Base-by-base conservation (phyloP, 2,113 vertebrate species). In the Zapornia atra region DNA sequence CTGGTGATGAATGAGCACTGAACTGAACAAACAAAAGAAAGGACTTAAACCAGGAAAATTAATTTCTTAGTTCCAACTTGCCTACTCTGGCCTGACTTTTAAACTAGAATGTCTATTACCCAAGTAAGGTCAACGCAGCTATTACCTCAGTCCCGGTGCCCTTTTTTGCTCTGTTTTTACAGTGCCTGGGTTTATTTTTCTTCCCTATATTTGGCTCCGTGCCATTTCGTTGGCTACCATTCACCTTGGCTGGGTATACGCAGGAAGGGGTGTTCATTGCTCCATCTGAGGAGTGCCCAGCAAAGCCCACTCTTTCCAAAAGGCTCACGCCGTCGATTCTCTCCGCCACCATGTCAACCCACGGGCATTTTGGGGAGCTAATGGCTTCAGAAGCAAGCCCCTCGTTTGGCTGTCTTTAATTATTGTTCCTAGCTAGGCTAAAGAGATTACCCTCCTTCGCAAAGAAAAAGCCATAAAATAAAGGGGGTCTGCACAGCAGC, bases 181-280 rank as follows among this genome's bases (percentile, higher is more conserved):
- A 69, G 77, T 36, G 69, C 48, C 38, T 92, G 83, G 53, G 65
- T 91, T 96, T 91, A 72, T 93, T 96, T 94, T 84, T 20, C 61
- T 90, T 86, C 61, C 51, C 61, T 88, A 18, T 71, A 21, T 54
- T 88, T 90, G 77, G 77, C 77, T 86, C 40, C 0, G 0, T 82
- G 90, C 77, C 80, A 42, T 69, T 70, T 75, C 0, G 0, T 50
- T 60, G 77, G 69, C 77, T 70, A 36, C 8, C 21, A 1, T 68
- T 94, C 90, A 64, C 92, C 68, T 83, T 81, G 95, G 69, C 72
- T 31, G 48, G 31, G 19, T n/a, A 2, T 31, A 5, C 8, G 1
- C 6, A 73, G 36, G 53, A 25, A 34, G 61, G 65, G 65, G 38
- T n/a, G 53, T 10, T 65, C 28, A 1, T 19, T 20, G 40, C 82